These are phyloP conservation scores for Chaunax sp. DNA, from an alignment of 2,797 vertebrate species.

Conservation along the genomic window DNA sequence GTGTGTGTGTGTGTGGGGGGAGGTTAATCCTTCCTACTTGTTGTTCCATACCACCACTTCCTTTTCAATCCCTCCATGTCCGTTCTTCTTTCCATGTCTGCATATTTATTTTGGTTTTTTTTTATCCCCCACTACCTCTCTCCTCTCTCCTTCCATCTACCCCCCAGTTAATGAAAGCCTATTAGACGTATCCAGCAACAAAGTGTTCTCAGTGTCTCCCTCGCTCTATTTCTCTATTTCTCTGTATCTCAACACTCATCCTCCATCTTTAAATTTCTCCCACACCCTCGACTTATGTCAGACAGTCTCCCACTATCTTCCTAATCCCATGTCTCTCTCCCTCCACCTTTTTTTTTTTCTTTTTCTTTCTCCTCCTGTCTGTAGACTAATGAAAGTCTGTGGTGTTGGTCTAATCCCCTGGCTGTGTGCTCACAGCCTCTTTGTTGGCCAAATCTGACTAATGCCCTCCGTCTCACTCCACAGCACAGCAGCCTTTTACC, in stretches of 20 bases:
- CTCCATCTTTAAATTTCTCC: slow-evolving; percentile 62
- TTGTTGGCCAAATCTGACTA: slow-evolving; percentile 86
- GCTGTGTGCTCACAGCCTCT: slow-evolving; percentile 75
- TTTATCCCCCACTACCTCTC: slow-evolving; percentile 9
- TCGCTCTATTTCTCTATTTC: slow-evolving; percentile 60
- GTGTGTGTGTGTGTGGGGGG: slow-evolving; percentile 38
- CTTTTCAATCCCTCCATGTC: not conserved
- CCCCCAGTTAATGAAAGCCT: slow-evolving; percentile 61
- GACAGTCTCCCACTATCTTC: slow-evolving; percentile 64
- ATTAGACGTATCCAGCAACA: slow-evolving; percentile 58
- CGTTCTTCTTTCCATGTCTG: slow-evolving; percentile 6
- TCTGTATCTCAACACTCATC: slow-evolving; percentile 42
- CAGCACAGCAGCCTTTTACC: slow-evolving; percentile 72
- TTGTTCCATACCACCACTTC: slow-evolving; percentile 72
- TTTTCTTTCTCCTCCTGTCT: slow-evolving; percentile 67
- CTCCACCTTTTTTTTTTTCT: slow-evolving; percentile 65
- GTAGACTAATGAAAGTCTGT: slow-evolving; percentile 83
- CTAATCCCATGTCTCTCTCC: slow-evolving; percentile 68
- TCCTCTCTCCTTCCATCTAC: slow-evolving; percentile 40
- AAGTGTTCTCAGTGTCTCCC: slow-evolving; percentile 57
- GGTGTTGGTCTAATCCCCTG: slow-evolving; percentile 81
- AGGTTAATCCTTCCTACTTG: slow-evolving; percentile 77
- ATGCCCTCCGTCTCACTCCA: slow-evolving; percentile 77
- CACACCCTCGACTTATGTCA: slow-evolving; percentile 50
- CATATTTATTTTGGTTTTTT: slow-evolving; percentile 43